Conservation (phyloP, 2,113 vertebrate genomes). For the Bucco capensis region DNA sequence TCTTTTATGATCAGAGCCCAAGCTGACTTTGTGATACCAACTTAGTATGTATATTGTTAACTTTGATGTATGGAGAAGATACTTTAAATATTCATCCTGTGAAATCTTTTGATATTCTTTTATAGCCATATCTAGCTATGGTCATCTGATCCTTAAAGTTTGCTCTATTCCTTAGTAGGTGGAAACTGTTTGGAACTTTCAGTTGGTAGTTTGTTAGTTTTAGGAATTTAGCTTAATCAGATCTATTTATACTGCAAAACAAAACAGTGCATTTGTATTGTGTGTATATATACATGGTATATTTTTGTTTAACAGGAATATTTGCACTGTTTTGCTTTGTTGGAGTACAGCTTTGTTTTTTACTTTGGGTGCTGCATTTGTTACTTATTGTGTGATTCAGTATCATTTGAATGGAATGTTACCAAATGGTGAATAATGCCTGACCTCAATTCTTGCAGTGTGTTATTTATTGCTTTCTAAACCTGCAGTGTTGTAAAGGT, state of each 20-base stretch:
- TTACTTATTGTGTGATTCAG: slow-evolving; percentile 18
- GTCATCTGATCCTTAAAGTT: neutral
- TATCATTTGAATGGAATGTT: slow-evolving; percentile 34
- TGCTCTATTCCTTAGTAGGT: neutral
- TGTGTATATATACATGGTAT: slow-evolving; percentile 44
- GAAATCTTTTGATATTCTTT: neutral
- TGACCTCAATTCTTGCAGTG: slow-evolving; percentile 4
- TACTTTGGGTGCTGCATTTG: slow-evolving; percentile 22
- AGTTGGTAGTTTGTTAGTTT: neutral
- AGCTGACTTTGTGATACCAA: neutral
- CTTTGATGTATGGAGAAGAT: slow-evolving; percentile 1
- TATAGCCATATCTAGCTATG: neutral
- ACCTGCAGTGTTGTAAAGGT: slow-evolving; percentile 25
- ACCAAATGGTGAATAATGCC: slow-evolving; percentile 14
- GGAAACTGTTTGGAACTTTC: neutral
- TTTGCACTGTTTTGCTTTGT: slow-evolving; percentile 37
- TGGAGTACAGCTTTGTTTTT: slow-evolving; percentile 22
- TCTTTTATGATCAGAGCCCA: neutral
- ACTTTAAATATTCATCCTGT: neutral
- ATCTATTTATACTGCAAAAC: slow-evolving; percentile 46
- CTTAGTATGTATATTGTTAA: neutral
- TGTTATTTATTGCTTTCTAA: slow-evolving; percentile 10
- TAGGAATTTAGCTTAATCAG: neutral
- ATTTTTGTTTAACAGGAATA: slow-evolving; percentile 23
- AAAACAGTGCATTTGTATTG: slow-evolving; percentile 31